A percentile compares a stretch with the other conserved stretches of the same genome.
These are phyloP conservation scores for Anolis carolinensis DNA, from an alignment of 2,113 vertebrate genomes.

Conservation along the genomic window DNA sequence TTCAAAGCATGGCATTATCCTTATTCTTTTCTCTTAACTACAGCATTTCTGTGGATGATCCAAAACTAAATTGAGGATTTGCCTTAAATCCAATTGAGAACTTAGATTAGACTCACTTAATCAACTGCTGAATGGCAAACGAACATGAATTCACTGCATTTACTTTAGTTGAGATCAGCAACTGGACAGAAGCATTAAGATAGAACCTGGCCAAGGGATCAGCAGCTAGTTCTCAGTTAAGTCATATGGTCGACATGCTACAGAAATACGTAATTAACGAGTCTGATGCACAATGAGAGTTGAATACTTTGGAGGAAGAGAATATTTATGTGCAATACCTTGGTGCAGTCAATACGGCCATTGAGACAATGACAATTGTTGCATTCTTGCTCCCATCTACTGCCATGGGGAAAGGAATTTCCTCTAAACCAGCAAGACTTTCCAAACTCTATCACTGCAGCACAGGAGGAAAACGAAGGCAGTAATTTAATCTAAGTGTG, in stretches of 20 bases:
- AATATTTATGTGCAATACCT: constrained; percentile 72
- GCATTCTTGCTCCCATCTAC: constrained; percentile 90
- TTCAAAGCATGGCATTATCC: not conserved
- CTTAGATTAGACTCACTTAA: too few species aligned
- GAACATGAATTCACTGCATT: too few species aligned
- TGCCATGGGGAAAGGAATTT: constrained; percentile 84
- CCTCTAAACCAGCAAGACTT: constrained; percentile 86
- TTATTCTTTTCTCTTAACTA: not conserved
- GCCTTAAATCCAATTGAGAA: too few species aligned
- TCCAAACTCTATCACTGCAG: constrained; percentile 82
- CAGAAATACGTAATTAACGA: not conserved
- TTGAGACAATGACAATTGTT: constrained; percentile 89
- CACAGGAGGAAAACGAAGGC: not conserved
- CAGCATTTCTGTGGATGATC: not conserved
- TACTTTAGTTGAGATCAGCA: too few species aligned
- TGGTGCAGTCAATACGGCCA: constrained; percentile 86
- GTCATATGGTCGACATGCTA: not conserved
- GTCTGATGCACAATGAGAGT: not conserved
- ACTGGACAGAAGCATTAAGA: not conserved
- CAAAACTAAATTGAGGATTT: too few species aligned
- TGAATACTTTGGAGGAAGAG: not conserved
- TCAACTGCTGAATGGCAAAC: too few species aligned
- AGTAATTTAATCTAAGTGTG: not conserved
- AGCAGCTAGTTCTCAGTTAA: not conserved
- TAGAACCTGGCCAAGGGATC: not conserved